Percentiles rank a stretch among this genome's conserved stretches.
phyloP scores from a whole-genome alignment of 1,140 invertebrate genomes.

The Platorchestia sp. region DNA sequence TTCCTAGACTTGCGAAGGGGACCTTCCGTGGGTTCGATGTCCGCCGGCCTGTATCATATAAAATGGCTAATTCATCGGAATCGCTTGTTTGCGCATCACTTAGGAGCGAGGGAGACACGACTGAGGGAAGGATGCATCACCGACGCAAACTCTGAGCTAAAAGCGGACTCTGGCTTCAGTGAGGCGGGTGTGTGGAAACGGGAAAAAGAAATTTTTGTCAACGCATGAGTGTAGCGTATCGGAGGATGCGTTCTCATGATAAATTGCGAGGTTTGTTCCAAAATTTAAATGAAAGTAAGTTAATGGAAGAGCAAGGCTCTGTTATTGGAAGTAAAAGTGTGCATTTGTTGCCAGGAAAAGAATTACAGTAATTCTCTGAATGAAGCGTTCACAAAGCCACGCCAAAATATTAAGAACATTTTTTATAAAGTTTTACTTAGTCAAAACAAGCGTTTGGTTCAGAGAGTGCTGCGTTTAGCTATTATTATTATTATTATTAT shows the following conservation, averaged over 20 bases:
- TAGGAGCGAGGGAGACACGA: background rate
- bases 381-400: background rate
- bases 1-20: background rate
- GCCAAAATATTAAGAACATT: background rate
- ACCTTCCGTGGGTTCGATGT: background rate
- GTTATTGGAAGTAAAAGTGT: background rate
- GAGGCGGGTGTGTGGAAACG: background rate
- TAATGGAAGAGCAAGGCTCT: background rate
- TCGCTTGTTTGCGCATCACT: slow-evolving; percentile 34
- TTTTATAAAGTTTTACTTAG: background rate
- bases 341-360: background rate
- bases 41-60: background rate
- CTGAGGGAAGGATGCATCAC: background rate
- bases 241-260: background rate
- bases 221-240: background rate
- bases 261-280: background rate
- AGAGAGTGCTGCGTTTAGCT: background rate
- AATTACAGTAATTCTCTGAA: background rate
- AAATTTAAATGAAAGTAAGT: too few species aligned
- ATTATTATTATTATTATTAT: background rate
- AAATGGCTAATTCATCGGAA: slow-evolving; percentile 42
- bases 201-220: background rate
- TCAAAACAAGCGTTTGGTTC: background rate
- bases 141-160: background rate
- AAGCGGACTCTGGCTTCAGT: background rate